Base-by-base conservation (phyloP, 1,140 invertebrate species). In the Drosophila pseudoobscura region DNA sequence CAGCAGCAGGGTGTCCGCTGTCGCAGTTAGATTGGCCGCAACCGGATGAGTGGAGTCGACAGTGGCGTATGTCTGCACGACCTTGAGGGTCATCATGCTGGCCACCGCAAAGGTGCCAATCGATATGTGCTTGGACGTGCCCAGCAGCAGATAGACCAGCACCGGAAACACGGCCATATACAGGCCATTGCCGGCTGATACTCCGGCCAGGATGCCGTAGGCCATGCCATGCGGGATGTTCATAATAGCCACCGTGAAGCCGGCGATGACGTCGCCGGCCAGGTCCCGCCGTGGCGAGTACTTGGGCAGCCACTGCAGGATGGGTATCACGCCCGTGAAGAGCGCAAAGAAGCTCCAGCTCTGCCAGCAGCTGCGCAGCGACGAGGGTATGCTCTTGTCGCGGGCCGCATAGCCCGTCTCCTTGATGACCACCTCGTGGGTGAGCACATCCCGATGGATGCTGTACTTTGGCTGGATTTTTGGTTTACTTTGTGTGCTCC, bases 101-200 rank as follows among this genome's bases (percentile, higher is more conserved):
- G 96, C 94, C 0, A 98, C 95, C 15, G 97, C 97, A 92, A 98
- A 98, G 1, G 97, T 97, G 93, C 98, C 98, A 92, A 99, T 96
- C 2, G 98, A 99, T 17, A 97, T 95, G 82, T 99, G 98, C 49
- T 94, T 94, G 1, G 98, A 99, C 6, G 98, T 98, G 29, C 97
- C 98, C 59, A 99, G 94, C 49, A 99, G 92, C 55, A 96, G 94
- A 91, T 99, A 99, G 5, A 98, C 93, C 0, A 99, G 90, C 0
- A 97, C 95, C 2, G 98, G 97, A 92, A 99, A 98, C 80, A 99
- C 97, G 0, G 97, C 97, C 94, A 98, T 98, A 91, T 99, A 99
- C 3, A 99, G 94, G 5, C 98, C 98, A 58, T 96, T 94, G 31
- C 98, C 95, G 0, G 98, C 96, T 0, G 96, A 95, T 1, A 98